Base-by-base conservation (phyloP, 2,888 invertebrate genomes). In the Lacanobia wlatinum region DNA sequence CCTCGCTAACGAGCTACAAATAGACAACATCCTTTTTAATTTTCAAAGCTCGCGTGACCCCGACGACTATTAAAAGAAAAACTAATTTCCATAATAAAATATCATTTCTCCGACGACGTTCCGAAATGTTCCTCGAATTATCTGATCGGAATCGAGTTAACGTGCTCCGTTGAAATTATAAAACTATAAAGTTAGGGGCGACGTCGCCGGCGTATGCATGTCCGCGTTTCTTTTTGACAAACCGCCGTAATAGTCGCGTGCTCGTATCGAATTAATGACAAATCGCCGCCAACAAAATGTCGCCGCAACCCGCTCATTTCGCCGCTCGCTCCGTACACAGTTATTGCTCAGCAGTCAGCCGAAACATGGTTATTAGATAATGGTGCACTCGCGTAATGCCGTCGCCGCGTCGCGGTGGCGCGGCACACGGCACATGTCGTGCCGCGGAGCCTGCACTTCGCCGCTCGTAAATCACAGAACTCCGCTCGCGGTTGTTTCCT, bases 61-160 rank as follows among this genome's bases (percentile, higher is more conserved):
- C 87, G 86, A 87, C 89, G 88, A 89, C 93, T 94, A 93, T 95
- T 95, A 95, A 95, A 96, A 95, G 91, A 94, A 94, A 93, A 94
- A 93, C 94, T 93, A 94, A 95, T 96, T 94, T 94, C 92, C 94
- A 95, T 95, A 95, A 93, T 93, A 92, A 94, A 95, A 94, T 91
- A 93, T 92, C 91, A 91, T 85, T 85, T 66, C 75, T 83, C 77
- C 79, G 81, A 85, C 75, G 75, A 80, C 84, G 76, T 92, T 90
- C 90, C 88, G 87, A 82, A 89, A 89, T 91, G 84, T 83, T 91
- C 88, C 86, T 87, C 87, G 90, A 89, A 91, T 91, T 93, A 94
- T 94, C 93, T 91, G 94, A 95, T 95, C 93, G 92, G 93, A 93
- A 93, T 92, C 91, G 92, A 94, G 92, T 94, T 94, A 94, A 94